A percentile compares a stretch with the other conserved stretches of the same genome.
Evolutionary conservation across 2,113 vertebrate species (phyloP).

Genomic region (Pyrgilauda ruficollis): DNA sequence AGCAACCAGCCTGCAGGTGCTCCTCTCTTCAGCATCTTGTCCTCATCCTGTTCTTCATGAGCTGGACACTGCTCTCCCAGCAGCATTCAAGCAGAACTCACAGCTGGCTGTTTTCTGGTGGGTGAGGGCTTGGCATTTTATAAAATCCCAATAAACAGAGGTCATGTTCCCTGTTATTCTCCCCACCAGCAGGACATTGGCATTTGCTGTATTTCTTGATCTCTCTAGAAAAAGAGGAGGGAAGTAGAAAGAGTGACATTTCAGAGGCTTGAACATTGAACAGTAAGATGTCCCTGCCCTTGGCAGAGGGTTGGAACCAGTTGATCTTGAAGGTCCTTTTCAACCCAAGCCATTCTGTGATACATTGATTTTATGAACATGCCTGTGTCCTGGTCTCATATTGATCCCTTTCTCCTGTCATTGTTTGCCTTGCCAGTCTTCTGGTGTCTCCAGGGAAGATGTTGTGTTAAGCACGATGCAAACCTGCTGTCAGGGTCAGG

Average conservation of each 20-base stretch:
- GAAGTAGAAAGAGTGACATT: not conserved
- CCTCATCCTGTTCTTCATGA: not conserved
- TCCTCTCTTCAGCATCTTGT: not conserved
- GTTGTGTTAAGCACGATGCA: not conserved
- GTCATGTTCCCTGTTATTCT: not conserved
- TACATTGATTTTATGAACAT: not conserved
- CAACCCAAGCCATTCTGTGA: not conserved
- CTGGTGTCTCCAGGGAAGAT: not conserved
- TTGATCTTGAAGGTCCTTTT: not conserved
- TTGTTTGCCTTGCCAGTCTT: not conserved
- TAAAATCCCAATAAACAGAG: not conserved
- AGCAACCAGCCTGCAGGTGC: not conserved
- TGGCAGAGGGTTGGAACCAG: not conserved
- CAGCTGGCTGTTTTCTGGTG: not conserved
- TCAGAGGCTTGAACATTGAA: not conserved
- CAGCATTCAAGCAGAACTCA: not conserved
- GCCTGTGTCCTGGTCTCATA: not conserved
- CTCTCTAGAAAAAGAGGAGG: not conserved
- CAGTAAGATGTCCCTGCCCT: not conserved
- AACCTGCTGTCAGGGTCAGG: not conserved
- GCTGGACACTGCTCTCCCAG: not conserved
- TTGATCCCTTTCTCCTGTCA: not conserved
- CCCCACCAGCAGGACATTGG: not conserved
- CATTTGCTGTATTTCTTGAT: not conserved
- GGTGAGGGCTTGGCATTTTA: not conserved